These are phyloP conservation scores for Pangasius larnaudii DNA, from an alignment of 2,797 vertebrate genomes.

Conservation along the genomic window DNA sequence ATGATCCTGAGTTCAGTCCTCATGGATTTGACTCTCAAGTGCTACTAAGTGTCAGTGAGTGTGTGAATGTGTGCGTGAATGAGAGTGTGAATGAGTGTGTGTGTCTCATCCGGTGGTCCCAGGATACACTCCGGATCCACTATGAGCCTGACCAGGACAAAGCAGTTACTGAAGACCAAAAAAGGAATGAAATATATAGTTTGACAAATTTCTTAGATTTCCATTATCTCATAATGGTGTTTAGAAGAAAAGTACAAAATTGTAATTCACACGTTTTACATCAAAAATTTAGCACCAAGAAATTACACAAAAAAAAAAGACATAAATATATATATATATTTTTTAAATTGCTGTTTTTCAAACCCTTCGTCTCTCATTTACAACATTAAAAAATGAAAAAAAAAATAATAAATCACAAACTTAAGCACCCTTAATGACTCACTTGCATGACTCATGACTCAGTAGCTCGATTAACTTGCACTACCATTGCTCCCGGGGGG, in stretches of 20 bases:
- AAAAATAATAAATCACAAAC: not conserved
- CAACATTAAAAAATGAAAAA: not conserved
- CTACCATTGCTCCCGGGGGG: not conserved
- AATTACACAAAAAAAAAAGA: not conserved
- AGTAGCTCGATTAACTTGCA: not conserved
- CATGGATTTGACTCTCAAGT: not conserved
- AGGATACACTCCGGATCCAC: not conserved
- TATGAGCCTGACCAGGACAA: not conserved
- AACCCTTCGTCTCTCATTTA: not conserved
- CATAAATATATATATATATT: no score
- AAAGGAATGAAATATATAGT: not conserved
- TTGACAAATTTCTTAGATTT: not conserved
- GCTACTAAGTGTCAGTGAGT: not conserved
- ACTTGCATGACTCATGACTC: not conserved
- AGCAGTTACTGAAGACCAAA: not conserved
- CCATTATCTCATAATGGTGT: not conserved
- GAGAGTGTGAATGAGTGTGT: not conserved
- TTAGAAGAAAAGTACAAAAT: not conserved
- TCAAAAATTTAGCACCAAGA: no score
- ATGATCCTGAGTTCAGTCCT: not conserved
- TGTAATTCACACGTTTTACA: not conserved
- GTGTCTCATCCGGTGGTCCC: not conserved
- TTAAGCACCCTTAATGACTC: not conserved
- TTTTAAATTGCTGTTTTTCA: no score
- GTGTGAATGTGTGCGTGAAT: constrained; percentile 1